Base-by-base conservation (phyloP, 2,888 invertebrate species). In the Schizotus pectinicornis region DNA sequence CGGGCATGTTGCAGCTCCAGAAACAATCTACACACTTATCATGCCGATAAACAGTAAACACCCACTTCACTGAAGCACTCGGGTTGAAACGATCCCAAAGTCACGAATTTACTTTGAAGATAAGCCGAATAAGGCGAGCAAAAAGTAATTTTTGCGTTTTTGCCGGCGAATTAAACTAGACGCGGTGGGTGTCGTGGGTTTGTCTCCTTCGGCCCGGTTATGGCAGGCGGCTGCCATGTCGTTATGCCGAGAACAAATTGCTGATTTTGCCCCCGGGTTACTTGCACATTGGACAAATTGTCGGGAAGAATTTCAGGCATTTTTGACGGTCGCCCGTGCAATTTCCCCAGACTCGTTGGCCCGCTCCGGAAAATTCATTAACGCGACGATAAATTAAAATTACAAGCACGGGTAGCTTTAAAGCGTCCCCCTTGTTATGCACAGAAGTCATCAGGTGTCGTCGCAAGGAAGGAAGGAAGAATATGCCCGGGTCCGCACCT, bases 341-440 rank as follows among this genome's bases (percentile, higher is more conserved):
- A 50, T 22, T 22, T 22, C 22, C 22, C 22, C 22, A 22, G 22
- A 22, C 22, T 22, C 22, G 5, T 22, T 22, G 22, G 3, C 22
- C 22, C 22, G 22, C 22, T 22, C 22, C 39, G 49, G 47, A 54
- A 65, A 67, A 64, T 67, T 67, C 62, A 67, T 67, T 67, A 65
- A 63, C 56, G 58, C 55, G 37, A 49, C 61, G 43, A 67, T 67
- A 67, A 67, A 67, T 67, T 56, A 48, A 42, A 36, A 49, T 56
- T 38, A 37, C 54, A 54, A 43, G 51, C 54, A 54, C 54, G 54
- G 47, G 39, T 39, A 49, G 55, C 55, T 43, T 42, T 56, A 37
- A 56, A 56, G 37, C 43, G 38, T 49, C 49, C 36, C 49, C 49
- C 43, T 56, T 56, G 49, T 56, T 56, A 56, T 56, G 55, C 55